A percentile compares a stretch with the other conserved stretches of the same genome.
phyloP scores from a whole-genome alignment of 2,888 invertebrate species.

The Ferrisia virgata region DNA sequence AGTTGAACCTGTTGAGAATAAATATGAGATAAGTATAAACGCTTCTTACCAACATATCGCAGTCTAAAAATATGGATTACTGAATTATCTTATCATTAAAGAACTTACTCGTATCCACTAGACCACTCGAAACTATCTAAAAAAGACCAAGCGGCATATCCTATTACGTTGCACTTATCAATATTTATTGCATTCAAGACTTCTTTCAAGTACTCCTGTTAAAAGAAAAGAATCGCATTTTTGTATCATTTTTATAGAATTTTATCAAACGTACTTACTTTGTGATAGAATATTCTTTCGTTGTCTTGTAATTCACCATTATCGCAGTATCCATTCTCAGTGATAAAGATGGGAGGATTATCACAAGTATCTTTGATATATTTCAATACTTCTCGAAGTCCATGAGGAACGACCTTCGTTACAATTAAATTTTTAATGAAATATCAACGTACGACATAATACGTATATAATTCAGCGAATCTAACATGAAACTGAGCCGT shows the following conservation, averaged over 20 bases:
- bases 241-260: too few species aligned
- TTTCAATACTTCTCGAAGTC: slow-evolving; percentile 54
- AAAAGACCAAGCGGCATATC: slow-evolving; percentile 75
- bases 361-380: slow-evolving; percentile 53
- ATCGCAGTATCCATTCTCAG: slow-evolving; percentile 55
- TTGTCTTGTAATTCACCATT: slow-evolving; percentile 52
- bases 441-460: too few species aligned
- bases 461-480: too few species aligned
- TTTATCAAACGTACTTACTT: too few species aligned
- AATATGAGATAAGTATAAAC: not conserved
- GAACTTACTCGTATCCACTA: slow-evolving; percentile 65
- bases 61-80: too few species aligned
- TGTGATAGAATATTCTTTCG: slow-evolving; percentile 44
- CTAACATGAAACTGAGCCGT: too few species aligned
- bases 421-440: not conserved
- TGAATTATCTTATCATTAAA: too few species aligned
- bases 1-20: slow-evolving; percentile 51
- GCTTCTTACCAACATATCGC: too few species aligned
- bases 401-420: slow-evolving; percentile 55
- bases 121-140: slow-evolving; percentile 82
- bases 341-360: slow-evolving; percentile 51
- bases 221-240: not conserved
- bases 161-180: slow-evolving; percentile 59
- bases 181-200: slow-evolving; percentile 56
- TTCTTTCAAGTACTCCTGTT: slow-evolving; percentile 24